Evolutionary conservation across 2,797 vertebrate species (phyloP), one percentile per base, ranked within the genome.

Genomic region (Lagocephalus sceleratus): DNA sequence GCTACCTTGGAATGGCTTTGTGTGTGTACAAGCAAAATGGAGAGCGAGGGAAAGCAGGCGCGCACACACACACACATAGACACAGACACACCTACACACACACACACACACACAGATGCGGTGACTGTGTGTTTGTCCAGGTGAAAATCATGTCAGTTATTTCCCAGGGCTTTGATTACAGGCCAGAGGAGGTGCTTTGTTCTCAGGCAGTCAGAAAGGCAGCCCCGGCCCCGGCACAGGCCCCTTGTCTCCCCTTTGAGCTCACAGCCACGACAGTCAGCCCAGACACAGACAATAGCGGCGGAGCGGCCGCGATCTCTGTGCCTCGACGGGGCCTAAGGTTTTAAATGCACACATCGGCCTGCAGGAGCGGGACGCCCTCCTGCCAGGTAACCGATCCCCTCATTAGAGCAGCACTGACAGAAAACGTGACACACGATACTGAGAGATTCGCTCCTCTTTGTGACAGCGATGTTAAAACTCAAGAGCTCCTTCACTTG

Each of bases 81-180:
- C 14, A 7, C 14, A 35, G 14, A 35, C 32, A 35, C 32, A 35
- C 32, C 1, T 12, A 12, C 29, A 35, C 29, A 35, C 29, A 35
- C 29, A 35, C 32, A 12, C 32, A 35, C 32, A 35, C 32, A 35
- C 32, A 12, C 32, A 35, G 49, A 25, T 21, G 44, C 40, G 64
- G 38, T 50, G 68, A 68, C 61, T 73, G 67, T 52, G 75, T 68
- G 65, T 76, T 78, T 74, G 76, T 82, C 78, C 77, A 83, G 82
- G 75, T 87, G 71, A 81, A 71, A 78, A 72, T 78, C 78, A 71
- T 79, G 81, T 76, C 81, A 82, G 85, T 81, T 83, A 84, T 85
- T 88, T 90, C 82, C 78, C 84, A 90, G 77, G 82, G 82, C 84
- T 90, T 87, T 86, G 82, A 90, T 90, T 90, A 88, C 88, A 90